Conservation (phyloP, 2,888 invertebrate species). For the Alloscopus bannaensis region DNA sequence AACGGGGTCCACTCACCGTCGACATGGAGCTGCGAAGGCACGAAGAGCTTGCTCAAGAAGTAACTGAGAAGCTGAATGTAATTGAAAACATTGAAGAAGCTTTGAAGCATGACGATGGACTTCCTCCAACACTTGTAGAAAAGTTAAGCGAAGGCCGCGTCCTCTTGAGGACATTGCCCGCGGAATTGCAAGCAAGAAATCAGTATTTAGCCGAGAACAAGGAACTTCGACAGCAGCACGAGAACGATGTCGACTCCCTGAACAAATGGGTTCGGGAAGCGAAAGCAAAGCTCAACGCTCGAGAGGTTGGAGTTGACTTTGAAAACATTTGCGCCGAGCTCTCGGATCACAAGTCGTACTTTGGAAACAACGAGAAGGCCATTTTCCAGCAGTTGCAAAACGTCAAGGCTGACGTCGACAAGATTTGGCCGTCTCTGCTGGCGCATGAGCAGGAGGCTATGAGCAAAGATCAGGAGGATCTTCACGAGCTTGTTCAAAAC, state of each 20-base stretch:
- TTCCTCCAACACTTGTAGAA: conserved; percentile 88
- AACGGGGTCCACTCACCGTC: conserved; percentile 86
- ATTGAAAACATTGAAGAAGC: conserved; percentile 83
- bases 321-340: conserved; percentile 88
- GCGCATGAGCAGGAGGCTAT: conserved; percentile 89
- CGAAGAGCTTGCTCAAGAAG: conserved; percentile 81
- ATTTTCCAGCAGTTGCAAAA: conserved; percentile 88
- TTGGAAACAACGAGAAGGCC: conserved; percentile 85
- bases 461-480: conserved; percentile 87
- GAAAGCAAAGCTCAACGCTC: conserved; percentile 84
- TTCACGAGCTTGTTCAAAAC: conserved; percentile 88
- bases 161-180: conserved; percentile 85
- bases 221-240: conserved; percentile 85
- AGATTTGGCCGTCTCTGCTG: conserved; percentile 90
- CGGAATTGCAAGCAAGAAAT: conserved; percentile 87
- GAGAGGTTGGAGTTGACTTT: conserved; percentile 91
- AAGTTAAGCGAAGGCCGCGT: conserved; percentile 91
- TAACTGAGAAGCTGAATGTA: conserved; percentile 83
- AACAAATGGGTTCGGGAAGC: conserved; percentile 91
- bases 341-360: conserved; percentile 88
- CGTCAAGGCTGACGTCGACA: conserved; percentile 89
- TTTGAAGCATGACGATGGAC: conserved; percentile 84
- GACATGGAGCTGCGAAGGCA: conserved; percentile 89
- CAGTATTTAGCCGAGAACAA: conserved; percentile 88
- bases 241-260: conserved; percentile 85